Evolutionary conservation across 2,113 vertebrate species (phyloP).

Genomic region (Cromileptes altivelis): DNA sequence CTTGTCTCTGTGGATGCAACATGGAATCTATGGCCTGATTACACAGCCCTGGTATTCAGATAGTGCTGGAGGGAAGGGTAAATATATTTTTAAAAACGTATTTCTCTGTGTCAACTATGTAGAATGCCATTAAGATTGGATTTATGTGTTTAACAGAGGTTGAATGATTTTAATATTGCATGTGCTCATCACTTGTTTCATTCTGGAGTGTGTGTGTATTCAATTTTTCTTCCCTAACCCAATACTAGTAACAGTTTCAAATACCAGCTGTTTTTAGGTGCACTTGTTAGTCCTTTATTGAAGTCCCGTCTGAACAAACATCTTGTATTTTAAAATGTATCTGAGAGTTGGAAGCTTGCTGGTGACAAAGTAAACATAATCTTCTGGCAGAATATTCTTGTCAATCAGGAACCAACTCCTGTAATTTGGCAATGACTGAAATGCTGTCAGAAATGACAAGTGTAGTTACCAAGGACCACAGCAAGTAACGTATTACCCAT

Average conservation of each 20-base stretch:
- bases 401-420: constrained; percentile 7
- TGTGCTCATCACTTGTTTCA: constrained; percentile 30
- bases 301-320: constrained; percentile 12
- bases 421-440: constrained; percentile 15
- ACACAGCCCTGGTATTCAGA: constrained; percentile 73
- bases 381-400: constrained; percentile 13
- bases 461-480: background rate
- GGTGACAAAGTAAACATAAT: constrained; percentile 1
- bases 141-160: constrained; percentile 12
- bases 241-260: constrained; percentile 29
- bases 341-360: constrained; percentile 15
- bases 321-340: constrained; percentile 30
- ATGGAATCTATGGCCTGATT: constrained; percentile 77
- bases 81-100: constrained; percentile 72
- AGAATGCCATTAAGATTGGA: constrained; percentile 3
- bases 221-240: background rate
- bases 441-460: constrained; percentile 1
- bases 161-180: constrained; percentile 28
- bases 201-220: constrained; percentile 14
- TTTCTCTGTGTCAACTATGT: constrained; percentile 21
- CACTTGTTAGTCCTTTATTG: background rate
- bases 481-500: background rate
- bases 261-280: background rate
- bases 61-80: constrained; percentile 82
- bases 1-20: constrained; percentile 70